Base-by-base conservation (phyloP, 2,888 invertebrate species). In the Stenoptilia bipunctidactyla region DNA sequence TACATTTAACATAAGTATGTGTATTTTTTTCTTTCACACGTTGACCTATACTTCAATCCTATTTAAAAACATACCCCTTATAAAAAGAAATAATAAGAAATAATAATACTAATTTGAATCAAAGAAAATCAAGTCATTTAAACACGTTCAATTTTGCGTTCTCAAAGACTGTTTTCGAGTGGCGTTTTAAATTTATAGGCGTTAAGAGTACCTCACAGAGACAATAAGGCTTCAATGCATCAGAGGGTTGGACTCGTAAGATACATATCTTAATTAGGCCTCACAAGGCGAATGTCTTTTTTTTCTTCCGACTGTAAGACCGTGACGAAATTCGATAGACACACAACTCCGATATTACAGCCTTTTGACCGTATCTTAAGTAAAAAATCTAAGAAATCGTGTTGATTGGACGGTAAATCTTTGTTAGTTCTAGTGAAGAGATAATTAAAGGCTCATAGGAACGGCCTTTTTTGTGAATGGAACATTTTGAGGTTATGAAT, bases 181-280 rank as follows among this genome's bases (percentile, higher is more conserved):
- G 15, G 27, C 33, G 30, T 27, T 38, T 42, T 37, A 36, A 40
- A 44, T n/a, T n/a, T n/a, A n/a, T 41, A 46, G 41, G 46, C 40
- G 40, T 46, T 40, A 30, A 30, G n/a, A 9, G 45, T 51, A 49
- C 50, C 44, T 35, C 39, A 27, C 48, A 59, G 52, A 62, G 66
- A 74, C 75, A 77, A 77, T 75, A 68, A 67, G 64, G 62, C 53
- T 61, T 64, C 62, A 60, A 66, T 63, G 66, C 67, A n/a, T 66
- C 65, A 65, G 67, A 73, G 79, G 76, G 79, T 56, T 58, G 66
- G 65, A 55, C 62, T 56, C 66, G 64, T 72, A 69, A 68, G 61
- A 77, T 79, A 76, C 80, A 82, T 79, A 83, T 83, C 83, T 82
- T 83, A 83, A 83, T 83, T 82, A 80, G 80, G 66, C 83, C 83